Evolutionary conservation across 2,113 vertebrate genomes (phyloP), one percentile per base, ranked within the genome.

Genomic region (Gnathonemus echidnorhynchus): DNA sequence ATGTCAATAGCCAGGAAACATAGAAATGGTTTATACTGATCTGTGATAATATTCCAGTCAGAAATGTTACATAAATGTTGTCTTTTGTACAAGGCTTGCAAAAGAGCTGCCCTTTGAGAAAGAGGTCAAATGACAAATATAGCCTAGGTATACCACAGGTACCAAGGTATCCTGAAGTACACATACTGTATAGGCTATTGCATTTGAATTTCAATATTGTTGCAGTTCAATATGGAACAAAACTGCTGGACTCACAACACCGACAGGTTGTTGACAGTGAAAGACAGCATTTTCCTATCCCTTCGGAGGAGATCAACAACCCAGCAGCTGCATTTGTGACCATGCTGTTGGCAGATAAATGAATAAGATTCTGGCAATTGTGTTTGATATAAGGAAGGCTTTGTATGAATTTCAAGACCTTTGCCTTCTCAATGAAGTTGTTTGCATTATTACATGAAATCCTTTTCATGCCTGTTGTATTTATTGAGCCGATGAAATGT

Each of bases 1-100:
- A 31, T 62, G 52, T 53, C 52, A 27, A 24, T 85, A 85, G 70
- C 31, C 35, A 77, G 31, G 70, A 85, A 21, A 49, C 77, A 39
- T 35, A 62, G 77, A 8, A 35, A 42, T 52, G 42, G 39, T 50
- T 42, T 77, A 15, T 87, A 70, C 35, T 31, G 35, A 45, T 66
- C 42, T 87, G 62, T 84, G 90, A 90, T 94, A 94, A 94, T 93
- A 91, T 94, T 92, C 62, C 90, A 92, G 92, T 92, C 80, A 84
- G 62, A 31, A 45, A 3, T 87, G 56, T 86, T 90, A 52, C 89
- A 53, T 88, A 88, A 88, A 66, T 66, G 62, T 56, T 53, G 17
- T 24, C 49, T 19, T 48, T 35, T 46, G 46, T 24, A 49, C 48
- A 45, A 53, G 52, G 52, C 10, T 56, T 35, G 77, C 35, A 45